Evolutionary conservation across 2,888 invertebrate species (phyloP), one percentile per base, ranked within the genome.

Genomic region (Apamea monoglypha): DNA sequence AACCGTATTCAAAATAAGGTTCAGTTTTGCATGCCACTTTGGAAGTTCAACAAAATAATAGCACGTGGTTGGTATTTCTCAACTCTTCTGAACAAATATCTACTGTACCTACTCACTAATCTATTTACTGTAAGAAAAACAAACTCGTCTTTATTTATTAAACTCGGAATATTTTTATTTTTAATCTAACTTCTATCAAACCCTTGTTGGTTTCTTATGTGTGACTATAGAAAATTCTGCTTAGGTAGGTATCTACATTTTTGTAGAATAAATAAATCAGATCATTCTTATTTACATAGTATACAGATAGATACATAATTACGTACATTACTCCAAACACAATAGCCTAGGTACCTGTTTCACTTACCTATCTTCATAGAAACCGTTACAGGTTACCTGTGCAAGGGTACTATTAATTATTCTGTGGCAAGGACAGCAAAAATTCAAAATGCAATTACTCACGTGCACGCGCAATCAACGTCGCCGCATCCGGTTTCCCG

Each of bases 401-500:
- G 67, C 25, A 71, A 73, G 76, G 74, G 70, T 36, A 36, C 36
- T 36, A 5, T 40, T 40, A 40, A 7, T 40, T 40, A 40, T 40
- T 40, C 40, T 40, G 40, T 40, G 6, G 7, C 40, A 40, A 40
- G 40, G 40, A 40, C 63, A 76, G 63, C 66, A 78, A 63, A 72
- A 69, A 73, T 70, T 53, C 50, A 79, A 69, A 72, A 68, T 53
- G 72, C 47, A 74, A 61, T 63, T 80, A 93, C 94, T 93, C 80
- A 94, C 95, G 87, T 59, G 93, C 92, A 75, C 91, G 90, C 14
- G 90, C 91, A 67, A 94, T 81, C 12, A 94, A 85, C 6, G 88
- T 93, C 1, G 92, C 94, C 2, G 85, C 72, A 47, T 91, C 90
- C 70, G 89, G 88, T 40, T 90, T 91, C 0, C 93, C 94, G 72